phyloP scores from a whole-genome alignment of 2,113 vertebrate species.

The Tupaia tana region DNA sequence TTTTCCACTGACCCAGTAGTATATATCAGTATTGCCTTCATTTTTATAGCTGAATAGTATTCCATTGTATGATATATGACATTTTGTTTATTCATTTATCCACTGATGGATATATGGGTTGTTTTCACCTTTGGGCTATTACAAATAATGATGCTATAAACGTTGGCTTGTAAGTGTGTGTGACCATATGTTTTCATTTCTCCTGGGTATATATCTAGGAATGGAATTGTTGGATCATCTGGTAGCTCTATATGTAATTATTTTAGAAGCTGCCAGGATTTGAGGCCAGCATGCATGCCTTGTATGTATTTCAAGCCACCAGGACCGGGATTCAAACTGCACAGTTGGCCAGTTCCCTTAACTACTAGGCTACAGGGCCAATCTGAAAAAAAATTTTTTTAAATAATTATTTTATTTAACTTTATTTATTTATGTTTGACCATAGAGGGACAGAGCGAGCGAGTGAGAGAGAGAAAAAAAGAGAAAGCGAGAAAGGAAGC shows the following conservation, averaged over 20 bases:
- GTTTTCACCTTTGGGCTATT: background rate
- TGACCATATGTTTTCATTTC: background rate
- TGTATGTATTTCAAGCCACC: too few relatives aligned
- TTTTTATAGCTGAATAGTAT: background rate
- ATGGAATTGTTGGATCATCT: background rate
- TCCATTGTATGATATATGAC: background rate
- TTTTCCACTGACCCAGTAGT: background rate
- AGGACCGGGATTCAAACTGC: too few relatives aligned
- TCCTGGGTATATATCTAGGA: background rate
- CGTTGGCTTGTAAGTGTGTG: background rate
- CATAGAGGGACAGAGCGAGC: too few relatives aligned
- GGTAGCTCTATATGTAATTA: slow-evolving; percentile 14
- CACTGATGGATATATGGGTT: background rate
- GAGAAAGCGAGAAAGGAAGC: too few relatives aligned
- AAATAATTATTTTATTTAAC: too few relatives aligned
- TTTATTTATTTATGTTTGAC: too few relatives aligned
- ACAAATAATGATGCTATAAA: background rate
- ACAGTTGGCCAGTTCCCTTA: background rate
- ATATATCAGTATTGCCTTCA: background rate
- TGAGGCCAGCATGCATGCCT: background rate
- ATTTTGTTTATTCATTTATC: background rate
- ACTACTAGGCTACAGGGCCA: background rate
- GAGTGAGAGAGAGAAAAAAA: too few relatives aligned
- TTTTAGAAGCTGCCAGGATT: background rate
- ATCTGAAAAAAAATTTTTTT: too few relatives aligned